A percentile compares a stretch with the other conserved stretches of the same genome.
These are phyloP conservation scores for Cryptus armator DNA, from an alignment of 2,888 invertebrate genomes.

Conservation along the genomic window DNA sequence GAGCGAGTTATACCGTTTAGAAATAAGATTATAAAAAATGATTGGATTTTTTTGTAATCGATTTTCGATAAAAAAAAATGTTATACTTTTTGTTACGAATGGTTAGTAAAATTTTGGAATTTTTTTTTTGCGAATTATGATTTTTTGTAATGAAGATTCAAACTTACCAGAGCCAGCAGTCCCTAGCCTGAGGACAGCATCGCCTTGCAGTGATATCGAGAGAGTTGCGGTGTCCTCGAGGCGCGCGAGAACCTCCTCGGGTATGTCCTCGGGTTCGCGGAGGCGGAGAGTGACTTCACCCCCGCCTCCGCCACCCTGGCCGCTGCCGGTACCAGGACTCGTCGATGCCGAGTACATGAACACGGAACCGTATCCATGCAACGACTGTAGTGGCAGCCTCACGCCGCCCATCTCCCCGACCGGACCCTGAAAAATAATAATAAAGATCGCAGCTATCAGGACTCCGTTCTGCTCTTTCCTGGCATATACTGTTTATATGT, in stretches of 20 bases:
- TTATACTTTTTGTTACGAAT: background rate
- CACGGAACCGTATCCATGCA: conserved; percentile 85
- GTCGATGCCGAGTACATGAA: conserved; percentile 85
- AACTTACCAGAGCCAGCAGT: conserved; percentile 82
- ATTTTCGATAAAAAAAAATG: background rate
- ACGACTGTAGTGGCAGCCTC: conserved; percentile 83
- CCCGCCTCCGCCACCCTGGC: conserved; percentile 79
- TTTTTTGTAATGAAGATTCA: background rate
- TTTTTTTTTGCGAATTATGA: background rate
- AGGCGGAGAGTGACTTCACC: conserved; percentile 84
- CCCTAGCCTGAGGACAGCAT: conserved; percentile 83
- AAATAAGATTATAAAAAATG: background rate
- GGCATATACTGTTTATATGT: background rate
- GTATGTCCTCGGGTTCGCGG: conserved; percentile 84
- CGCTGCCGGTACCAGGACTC: conserved; percentile 82
- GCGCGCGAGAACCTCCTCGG: conserved; percentile 84
- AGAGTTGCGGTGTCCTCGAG: conserved; percentile 84
- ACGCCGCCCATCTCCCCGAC: conserved; percentile 84
- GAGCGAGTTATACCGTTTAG: background rate
- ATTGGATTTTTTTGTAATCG: background rate
- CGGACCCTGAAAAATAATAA: conserved; percentile 81
- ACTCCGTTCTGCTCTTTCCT: conserved; percentile 4
- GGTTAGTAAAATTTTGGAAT: background rate
- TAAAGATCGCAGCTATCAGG: conserved; percentile 28
- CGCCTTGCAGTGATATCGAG: conserved; percentile 84